Evolutionary conservation across 2,113 vertebrate genomes (phyloP), one percentile per base, ranked within the genome.

Genomic region (Chaetodon trifascialis): DNA sequence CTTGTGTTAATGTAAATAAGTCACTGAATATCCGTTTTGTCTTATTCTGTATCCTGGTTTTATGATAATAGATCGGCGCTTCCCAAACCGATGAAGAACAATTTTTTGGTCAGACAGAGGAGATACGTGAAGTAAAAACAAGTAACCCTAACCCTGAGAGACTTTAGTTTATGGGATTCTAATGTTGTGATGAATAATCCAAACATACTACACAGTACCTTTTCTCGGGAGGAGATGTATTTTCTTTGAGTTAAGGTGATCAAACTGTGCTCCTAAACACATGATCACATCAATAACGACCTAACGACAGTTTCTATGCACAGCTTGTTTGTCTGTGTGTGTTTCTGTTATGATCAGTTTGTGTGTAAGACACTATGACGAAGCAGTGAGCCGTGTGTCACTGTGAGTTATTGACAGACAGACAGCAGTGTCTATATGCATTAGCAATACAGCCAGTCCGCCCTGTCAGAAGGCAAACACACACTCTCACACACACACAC

Each of bases 391-490:
- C 59, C 55, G 30, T 83, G 71, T 64, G 72, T 84, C 72, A 58
- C 71, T 0, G 14, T 19, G 71, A 56, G 66, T 55, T 73, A 65
- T 77, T 85, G 76, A 86, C 86, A 71, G 47, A 81, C 63, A 71
- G 60, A 46, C 59, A 47, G 42, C 69, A 66, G 67, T 77, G 86
- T 90, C 83, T 90, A 79, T 92, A 74, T 88, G 55, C 83, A 86
- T 56, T 68, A 80, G 74, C 71, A 84, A 76, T 62, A 82, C 30
- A 90, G 30, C 69, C 70, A 60, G 77, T 78, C 74, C 44, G n/a
- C 23, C 81, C 66, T 72, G 72, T 89, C 79, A 71, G 59, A 82
- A 73, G 62, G 67, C 70, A 92, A 91, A 92, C 85, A 84, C 66
- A 54, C 55, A 55, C 47, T 11, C 5, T 49, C 55, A 40, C 8